Evolutionary conservation across 2,797 vertebrate species (phyloP), one percentile per base, ranked within the genome.

Genomic region (Acanthurus lineatus): DNA sequence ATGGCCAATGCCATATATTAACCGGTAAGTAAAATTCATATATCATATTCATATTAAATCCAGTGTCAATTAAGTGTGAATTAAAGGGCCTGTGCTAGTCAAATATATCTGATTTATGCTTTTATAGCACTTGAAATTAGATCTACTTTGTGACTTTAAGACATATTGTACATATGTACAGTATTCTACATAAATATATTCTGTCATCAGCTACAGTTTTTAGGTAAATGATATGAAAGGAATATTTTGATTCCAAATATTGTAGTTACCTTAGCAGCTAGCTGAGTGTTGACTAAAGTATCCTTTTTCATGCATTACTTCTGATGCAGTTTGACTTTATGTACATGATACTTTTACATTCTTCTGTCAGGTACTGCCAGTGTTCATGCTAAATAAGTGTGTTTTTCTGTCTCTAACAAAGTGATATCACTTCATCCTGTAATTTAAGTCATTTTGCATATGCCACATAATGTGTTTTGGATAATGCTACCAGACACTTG

Each of bases 161-260:
- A 44, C 47, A 42, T 10, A 16, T 42, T 51, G n/a, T 64, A 52
- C 35, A 49, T 17, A 15, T 65, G 32, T 35, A 6, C 32, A 35
- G 38, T 35, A 17, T 60, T 32, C 71, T 49, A 49, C 58, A 47
- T 19, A 8, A 48, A 59, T 45, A 9, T 20, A 28, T 35, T 25
- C 49, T 61, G 9, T 19, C 42, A 9, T 42, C 20, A 22, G 54
- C 54, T 69, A 38, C 9, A 35, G 5, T 35, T 35, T 35, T 35
- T 35, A 35, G 32, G 32, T 35, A 35, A 35, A 35, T 35, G 32
- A 6, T 35, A 35, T 35, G 32, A 2, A 35, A 48, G 12, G n/a
- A 49, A 32, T 25, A 9, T 16, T 79, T 69, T 56, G 4, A 49
- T n/a, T 70, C n/a, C 28, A 64, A 61, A 69, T 66, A 3, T 3